Conservation (phyloP, 2,797 vertebrate genomes). For the Malurus splendens region DNA sequence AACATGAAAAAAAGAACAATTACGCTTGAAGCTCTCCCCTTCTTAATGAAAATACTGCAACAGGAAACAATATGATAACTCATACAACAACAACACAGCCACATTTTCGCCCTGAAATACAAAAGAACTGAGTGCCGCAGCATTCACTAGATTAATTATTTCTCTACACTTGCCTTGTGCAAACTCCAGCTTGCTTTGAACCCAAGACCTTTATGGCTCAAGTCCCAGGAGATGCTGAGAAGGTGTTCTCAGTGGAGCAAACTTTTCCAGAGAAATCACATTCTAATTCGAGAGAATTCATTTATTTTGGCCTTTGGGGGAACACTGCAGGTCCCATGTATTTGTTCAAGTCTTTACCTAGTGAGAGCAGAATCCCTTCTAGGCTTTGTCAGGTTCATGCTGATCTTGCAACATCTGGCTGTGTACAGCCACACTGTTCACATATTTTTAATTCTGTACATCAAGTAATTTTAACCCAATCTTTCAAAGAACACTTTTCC, state of each 20-base stretch:
- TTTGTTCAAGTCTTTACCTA: conserved; percentile 46
- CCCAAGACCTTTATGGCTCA: conserved; percentile 25
- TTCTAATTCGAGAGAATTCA: conserved; percentile 40
- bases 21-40: not conserved
- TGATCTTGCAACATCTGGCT: conserved; percentile 13
- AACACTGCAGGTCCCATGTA: conserved; percentile 43
- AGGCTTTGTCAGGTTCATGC: conserved; percentile 1
- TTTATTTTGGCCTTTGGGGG: conserved; percentile 50
- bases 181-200: conserved; percentile 13
- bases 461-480: not conserved
- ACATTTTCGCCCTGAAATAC: not conserved
- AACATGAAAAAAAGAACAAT: not conserved
- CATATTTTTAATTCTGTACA: not conserved
- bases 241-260: conserved; percentile 9
- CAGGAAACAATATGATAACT: not conserved
- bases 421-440: not conserved
- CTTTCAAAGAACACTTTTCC: not conserved
- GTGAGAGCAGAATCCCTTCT: not conserved
- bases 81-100: not conserved
- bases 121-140: not conserved
- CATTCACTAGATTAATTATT: conserved; percentile 7
- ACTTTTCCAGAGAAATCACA: conserved; percentile 36
- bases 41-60: not conserved
- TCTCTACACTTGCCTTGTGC: not conserved
- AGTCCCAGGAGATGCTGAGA: conserved; percentile 24